These are phyloP conservation scores for Aramus guarauna DNA, from an alignment of 2,113 vertebrate genomes.

Conservation along the genomic window DNA sequence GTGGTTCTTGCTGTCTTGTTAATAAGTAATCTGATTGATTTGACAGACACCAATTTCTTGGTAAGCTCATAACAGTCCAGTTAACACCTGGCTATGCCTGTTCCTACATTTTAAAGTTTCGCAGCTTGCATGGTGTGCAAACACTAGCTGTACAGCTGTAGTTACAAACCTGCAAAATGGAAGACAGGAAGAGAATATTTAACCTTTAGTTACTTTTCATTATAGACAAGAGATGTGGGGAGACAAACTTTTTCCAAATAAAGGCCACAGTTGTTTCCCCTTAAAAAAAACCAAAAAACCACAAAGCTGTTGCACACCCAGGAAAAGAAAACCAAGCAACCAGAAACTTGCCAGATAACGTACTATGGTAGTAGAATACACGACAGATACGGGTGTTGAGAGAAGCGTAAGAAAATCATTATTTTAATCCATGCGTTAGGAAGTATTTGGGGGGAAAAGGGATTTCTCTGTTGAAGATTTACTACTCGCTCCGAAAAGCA, in stretches of 20 bases:
- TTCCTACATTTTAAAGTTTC: neutral
- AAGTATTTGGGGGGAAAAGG: neutral
- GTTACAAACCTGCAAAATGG: neutral
- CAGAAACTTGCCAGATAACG: neutral
- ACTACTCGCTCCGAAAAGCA: neutral
- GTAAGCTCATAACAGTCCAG: neutral
- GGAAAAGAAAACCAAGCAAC: neutral
- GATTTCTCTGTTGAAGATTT: neutral
- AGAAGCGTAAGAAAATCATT: neutral
- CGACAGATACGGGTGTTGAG: accelerated
- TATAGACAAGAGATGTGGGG: neutral
- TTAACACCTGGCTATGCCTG: neutral
- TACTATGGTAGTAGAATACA: accelerated
- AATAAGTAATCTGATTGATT: neutral
- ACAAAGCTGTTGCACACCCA: neutral
- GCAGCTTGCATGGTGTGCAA: accelerated
- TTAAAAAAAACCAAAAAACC: neutral
- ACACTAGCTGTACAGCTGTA: neutral
- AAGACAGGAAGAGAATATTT: neutral
- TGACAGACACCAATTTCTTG: neutral
- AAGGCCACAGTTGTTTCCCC: neutral
- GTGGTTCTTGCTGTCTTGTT: neutral
- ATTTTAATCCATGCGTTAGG: neutral
- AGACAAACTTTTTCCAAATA: neutral
- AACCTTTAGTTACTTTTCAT: neutral